Base-by-base conservation (phyloP, 2,888 invertebrate genomes). In the Hybos culiciformis region DNA sequence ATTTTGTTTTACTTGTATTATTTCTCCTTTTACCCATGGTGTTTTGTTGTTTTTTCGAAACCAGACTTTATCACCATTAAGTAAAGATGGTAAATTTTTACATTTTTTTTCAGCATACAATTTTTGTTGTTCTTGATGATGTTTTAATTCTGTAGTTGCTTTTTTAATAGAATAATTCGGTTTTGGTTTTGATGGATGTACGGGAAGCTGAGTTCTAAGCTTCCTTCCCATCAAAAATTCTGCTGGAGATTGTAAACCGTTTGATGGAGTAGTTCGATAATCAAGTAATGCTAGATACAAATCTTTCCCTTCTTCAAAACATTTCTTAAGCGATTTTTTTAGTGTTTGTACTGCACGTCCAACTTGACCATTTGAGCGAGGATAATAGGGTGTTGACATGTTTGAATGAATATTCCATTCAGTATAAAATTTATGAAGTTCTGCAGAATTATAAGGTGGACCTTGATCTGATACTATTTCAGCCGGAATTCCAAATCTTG, bases 391-490 rank as follows among this genome's bases (percentile, higher is more conserved):
- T 34, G 46, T 49, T 8, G 49, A 48, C 6, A 44, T 48, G 11
- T 43, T 37, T 37, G 44, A 46, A 2, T 49, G 32, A 37, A 49
- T 47, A 29, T 46, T 46, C 45, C 48, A 51, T 11, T 43, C 37
- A 5, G 37, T 11, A 20, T 26, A 21, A 37, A 48, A 50, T 24
- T 24, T n/a, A n/a, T n/a, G n/a, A n/a, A n/a, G n/a, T n/a, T n/a
- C n/a, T n/a, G n/a, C n/a, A n/a, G n/a, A n/a, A 11, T 24, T 24
- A 8, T 15, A 39, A 24, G 45, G 49, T 5, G 49, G 47, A 14
- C 49, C 50, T 14, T 50, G 47, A 24, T 53, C 51, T 4, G 50
- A 45, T n/a, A 46, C 37, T 9, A 50, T 6, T n/a, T 46, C 41
- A 41, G 38, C 15, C 8, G 49, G 49, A 20, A 47, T 49, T n/a